Conservation (phyloP, 2,113 vertebrate genomes). For the Pelusios castaneus region DNA sequence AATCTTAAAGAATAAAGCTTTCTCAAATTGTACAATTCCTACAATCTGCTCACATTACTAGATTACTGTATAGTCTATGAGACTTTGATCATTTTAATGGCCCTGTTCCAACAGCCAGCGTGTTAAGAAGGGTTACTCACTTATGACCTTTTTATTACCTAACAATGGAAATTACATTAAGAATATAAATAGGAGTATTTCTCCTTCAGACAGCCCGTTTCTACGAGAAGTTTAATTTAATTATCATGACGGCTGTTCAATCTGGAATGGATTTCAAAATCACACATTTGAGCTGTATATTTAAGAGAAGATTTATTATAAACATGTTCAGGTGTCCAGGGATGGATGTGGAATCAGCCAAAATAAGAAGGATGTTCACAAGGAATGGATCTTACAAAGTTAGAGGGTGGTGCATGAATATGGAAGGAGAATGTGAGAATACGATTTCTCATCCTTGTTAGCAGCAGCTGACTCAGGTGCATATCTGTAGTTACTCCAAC, state of each 20-base stretch:
- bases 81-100: background rate
- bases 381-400: no score
- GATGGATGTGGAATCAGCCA: background rate
- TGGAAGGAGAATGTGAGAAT: background rate
- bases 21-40: background rate
- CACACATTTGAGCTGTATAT: background rate
- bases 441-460: background rate
- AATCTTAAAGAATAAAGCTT: background rate
- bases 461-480: background rate
- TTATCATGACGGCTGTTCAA: background rate
- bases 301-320: background rate
- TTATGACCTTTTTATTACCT: background rate
- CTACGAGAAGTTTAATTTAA: background rate
- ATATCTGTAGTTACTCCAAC: background rate
- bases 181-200: background rate
- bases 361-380: background rate
- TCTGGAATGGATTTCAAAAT: background rate
- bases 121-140: constrained; percentile 1
- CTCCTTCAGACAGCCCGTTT: background rate
- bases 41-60: background rate
- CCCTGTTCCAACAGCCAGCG: background rate
- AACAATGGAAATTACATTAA: background rate
- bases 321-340: rapidly evolving
- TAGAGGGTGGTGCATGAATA: background rate
- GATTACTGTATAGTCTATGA: background rate